phyloP scores from a whole-genome alignment of 1,140 invertebrate genomes.

The Bathynomus jamesi region DNA sequence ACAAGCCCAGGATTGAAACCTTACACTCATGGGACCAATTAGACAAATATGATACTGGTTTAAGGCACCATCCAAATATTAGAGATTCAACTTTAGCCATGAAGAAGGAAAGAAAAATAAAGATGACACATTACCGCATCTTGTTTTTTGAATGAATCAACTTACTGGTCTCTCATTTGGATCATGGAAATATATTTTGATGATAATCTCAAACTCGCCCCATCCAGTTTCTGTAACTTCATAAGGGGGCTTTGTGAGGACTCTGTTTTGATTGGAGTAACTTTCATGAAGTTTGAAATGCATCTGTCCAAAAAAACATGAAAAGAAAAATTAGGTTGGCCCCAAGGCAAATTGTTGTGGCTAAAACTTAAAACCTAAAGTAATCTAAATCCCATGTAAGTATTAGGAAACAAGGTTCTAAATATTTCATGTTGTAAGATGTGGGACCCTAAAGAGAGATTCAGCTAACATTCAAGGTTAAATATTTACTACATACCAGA shows the following conservation, averaged over 20 bases:
- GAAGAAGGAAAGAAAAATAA: not conserved
- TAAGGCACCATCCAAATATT: not conserved
- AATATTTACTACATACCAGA: too few species aligned
- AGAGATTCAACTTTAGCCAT: not conserved
- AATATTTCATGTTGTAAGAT: too few species aligned
- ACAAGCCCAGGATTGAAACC: not conserved
- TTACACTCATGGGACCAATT: not conserved
- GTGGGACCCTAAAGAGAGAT: too few species aligned
- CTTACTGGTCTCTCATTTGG: constrained; percentile 87
- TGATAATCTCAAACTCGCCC: constrained; percentile 99
- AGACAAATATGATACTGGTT: not conserved
- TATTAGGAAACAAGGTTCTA: too few species aligned
- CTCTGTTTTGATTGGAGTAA: constrained; percentile 88
- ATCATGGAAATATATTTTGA: constrained; percentile 97
- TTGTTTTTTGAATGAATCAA: too few species aligned
- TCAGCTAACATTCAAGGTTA: too few species aligned
- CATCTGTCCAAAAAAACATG: constrained; percentile 20
- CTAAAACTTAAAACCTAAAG: too few species aligned
- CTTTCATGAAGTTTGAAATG: constrained; percentile 47
- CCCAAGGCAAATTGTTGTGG: too few species aligned
- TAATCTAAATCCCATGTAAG: too few species aligned
- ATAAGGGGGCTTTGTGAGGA: constrained; percentile 89
- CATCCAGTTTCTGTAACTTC: constrained; percentile 98
- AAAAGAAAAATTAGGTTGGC: too few species aligned
- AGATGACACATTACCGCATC: not conserved